These are phyloP conservation scores for Heliothis subflexa DNA, from an alignment of 1,140 invertebrate species.

Conservation along the genomic window DNA sequence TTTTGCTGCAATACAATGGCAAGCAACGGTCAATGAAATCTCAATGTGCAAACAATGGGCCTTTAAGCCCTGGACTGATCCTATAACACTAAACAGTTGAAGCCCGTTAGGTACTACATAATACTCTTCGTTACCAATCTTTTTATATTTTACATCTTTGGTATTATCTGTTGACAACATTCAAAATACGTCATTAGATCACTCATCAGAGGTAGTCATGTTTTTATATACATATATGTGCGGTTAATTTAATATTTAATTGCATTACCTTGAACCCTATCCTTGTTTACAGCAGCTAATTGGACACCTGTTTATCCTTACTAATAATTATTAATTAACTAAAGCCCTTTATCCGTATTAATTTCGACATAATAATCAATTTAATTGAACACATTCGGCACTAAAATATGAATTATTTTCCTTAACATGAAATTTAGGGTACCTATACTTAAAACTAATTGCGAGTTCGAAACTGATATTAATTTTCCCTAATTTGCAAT, in stretches of 20 bases:
- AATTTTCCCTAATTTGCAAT: too few relatives aligned
- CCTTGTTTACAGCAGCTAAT: neutral
- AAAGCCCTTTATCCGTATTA: neutral
- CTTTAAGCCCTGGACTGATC: too few relatives aligned
- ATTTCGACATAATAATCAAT: neutral
- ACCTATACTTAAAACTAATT: neutral
- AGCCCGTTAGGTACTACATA: too few relatives aligned
- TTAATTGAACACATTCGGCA: neutral
- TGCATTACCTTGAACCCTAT: neutral
- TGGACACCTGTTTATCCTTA: conserved; percentile 16
- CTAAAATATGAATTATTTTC: neutral
- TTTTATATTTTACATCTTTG: too few relatives aligned
- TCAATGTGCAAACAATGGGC: too few relatives aligned
- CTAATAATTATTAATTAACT: conserved; percentile 5
- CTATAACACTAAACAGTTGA: too few relatives aligned
- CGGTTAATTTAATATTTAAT: conserved; percentile 23
- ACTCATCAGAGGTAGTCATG: neutral
- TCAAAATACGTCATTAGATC: neutral
- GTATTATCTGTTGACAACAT: too few relatives aligned
- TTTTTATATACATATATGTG: neutral
- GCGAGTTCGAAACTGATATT: too few relatives aligned
- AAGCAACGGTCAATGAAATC: too few relatives aligned
- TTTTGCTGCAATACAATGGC: too few relatives aligned
- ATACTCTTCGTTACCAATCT: too few relatives aligned
- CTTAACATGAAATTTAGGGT: neutral